phyloP scores from a whole-genome alignment of 2,797 vertebrate genomes.

The Phoxinus dragarum region DNA sequence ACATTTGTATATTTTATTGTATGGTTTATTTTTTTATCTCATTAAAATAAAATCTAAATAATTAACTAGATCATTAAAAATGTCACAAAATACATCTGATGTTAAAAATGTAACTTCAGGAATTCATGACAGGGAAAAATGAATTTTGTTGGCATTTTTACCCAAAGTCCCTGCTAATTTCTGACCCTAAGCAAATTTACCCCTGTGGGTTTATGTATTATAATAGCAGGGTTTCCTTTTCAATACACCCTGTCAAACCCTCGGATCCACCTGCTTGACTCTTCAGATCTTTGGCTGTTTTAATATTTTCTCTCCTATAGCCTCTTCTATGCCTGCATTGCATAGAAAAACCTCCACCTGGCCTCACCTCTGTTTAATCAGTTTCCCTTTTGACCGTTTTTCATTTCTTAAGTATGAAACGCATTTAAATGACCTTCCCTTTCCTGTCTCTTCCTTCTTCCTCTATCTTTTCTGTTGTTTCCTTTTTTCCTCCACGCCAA shows the following conservation, averaged over 20 bases:
- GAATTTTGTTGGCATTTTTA: background rate
- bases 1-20: background rate
- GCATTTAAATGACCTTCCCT: conserved; percentile 64
- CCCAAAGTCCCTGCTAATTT: background rate
- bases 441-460: conserved; percentile 66
- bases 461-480: conserved; percentile 69
- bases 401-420: conserved; percentile 61
- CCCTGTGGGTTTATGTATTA: conserved; percentile 22
- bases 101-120: background rate
- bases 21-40: background rate
- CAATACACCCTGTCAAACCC: background rate
- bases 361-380: conserved; percentile 68
- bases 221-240: conserved; percentile 3
- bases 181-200: background rate
- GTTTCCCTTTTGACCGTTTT: conserved; percentile 78
- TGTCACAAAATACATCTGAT: background rate
- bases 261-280: conserved; percentile 68
- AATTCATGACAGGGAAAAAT: background rate
- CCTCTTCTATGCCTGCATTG: conserved; percentile 80
- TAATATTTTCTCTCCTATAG: conserved; percentile 66
- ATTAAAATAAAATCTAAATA: background rate
- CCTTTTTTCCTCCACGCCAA: conserved; percentile 61
- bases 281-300: conserved; percentile 76
- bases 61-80: background rate
- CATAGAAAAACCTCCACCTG: conserved; percentile 80